Percentiles rank a stretch among this genome's conserved stretches.
These are phyloP conservation scores for Sycophila texana DNA, from an alignment of 2,888 invertebrate species.

Conservation along the genomic window DNA sequence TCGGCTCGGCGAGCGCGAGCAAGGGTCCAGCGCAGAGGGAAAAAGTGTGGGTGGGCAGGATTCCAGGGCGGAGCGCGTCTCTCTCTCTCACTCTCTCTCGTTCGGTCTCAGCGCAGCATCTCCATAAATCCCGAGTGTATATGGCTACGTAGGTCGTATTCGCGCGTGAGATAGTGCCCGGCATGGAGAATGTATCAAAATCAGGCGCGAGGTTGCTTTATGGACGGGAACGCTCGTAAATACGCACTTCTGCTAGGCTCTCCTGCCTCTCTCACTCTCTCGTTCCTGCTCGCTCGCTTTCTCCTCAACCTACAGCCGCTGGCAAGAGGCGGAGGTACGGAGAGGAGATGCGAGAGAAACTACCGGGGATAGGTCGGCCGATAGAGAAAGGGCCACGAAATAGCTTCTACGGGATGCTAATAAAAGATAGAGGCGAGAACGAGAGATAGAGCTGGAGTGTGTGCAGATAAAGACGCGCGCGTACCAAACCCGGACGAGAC, in stretches of 20 bases:
- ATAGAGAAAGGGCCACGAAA: slow-evolving; percentile 71
- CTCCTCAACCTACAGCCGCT: not conserved
- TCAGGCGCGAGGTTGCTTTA: slow-evolving; percentile 76
- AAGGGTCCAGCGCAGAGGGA: slow-evolving; percentile 24
- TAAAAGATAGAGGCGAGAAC: slow-evolving; percentile 72
- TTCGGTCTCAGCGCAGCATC: slow-evolving; percentile 63
- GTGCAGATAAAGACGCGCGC: slow-evolving; percentile 57
- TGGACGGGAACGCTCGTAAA: slow-evolving; percentile 76
- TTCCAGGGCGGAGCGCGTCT: slow-evolving; percentile 51
- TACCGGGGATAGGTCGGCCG: slow-evolving; percentile 67
- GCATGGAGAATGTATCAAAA: slow-evolving; percentile 75
- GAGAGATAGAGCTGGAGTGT: slow-evolving; percentile 63
- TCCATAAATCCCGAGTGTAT: slow-evolving; percentile 73
- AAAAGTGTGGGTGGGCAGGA: slow-evolving; percentile 42
- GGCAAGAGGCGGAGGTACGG: slow-evolving; percentile 39
- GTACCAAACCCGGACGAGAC: slow-evolving; percentile 7
- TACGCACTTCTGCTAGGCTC: slow-evolving; percentile 74
- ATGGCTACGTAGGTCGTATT: slow-evolving; percentile 75
- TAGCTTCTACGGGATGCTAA: slow-evolving; percentile 73
- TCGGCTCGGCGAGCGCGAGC: slow-evolving; percentile 47
- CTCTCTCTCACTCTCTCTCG: slow-evolving; percentile 30
- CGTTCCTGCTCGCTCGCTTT: slow-evolving; percentile 23
- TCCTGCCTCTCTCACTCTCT: slow-evolving; percentile 63
- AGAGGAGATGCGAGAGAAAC: slow-evolving; percentile 65
- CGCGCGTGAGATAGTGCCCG: slow-evolving; percentile 75